Percentiles rank a stretch among this genome's conserved stretches.
phyloP scores from a whole-genome alignment of 1,140 invertebrate genomes.

The Atopsyche davidsoni region DNA sequence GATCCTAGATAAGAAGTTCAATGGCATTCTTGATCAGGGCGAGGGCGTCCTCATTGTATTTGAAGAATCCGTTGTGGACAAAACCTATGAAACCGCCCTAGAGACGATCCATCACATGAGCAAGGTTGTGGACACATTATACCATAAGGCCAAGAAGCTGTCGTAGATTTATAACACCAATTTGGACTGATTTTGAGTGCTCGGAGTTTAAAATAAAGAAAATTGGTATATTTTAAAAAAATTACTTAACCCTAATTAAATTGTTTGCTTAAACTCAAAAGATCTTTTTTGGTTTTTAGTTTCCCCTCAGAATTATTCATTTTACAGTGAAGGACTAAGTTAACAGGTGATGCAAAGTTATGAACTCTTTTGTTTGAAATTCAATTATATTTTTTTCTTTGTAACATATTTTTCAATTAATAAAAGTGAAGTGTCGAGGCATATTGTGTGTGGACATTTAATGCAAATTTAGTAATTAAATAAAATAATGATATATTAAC shows the following conservation, averaged over 20 bases:
- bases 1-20: constrained; percentile 98
- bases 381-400: neutral
- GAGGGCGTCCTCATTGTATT: constrained; percentile 96
- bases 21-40: constrained; percentile 96
- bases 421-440: neutral
- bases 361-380: too few relatives aligned
- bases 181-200: neutral
- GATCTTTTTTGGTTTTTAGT: neutral
- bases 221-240: neutral
- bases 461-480: neutral
- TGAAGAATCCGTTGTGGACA: constrained; percentile 90
- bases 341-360: too few relatives aligned
- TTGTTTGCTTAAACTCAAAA: neutral
- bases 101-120: constrained; percentile 98
- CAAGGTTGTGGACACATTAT: constrained; percentile 97
- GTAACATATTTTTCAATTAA: neutral
- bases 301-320: too few relatives aligned
- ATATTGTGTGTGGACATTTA: neutral
- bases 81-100: constrained; percentile 94
- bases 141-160: constrained; percentile 97
- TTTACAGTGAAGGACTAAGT: too few relatives aligned
- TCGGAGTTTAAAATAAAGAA: neutral
- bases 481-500: too few relatives aligned
- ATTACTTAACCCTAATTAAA: neutral
- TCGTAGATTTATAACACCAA: constrained; percentile 61